Conservation (phyloP, 2,797 vertebrate species). For the Muscicapa striata region DNA sequence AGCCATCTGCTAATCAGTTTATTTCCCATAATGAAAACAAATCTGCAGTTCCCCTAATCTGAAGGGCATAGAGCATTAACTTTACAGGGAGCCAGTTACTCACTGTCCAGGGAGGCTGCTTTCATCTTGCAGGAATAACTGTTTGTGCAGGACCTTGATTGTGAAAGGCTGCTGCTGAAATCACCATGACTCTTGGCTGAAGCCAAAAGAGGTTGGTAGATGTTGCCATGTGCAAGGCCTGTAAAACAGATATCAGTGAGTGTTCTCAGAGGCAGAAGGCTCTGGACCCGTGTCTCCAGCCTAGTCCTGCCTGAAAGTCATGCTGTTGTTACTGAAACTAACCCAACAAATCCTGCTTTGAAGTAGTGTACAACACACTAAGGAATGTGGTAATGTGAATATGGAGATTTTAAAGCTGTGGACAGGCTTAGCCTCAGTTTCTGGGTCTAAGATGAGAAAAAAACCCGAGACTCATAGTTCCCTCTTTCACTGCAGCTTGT, state of each 20-base stretch:
- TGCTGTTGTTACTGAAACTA: background rate
- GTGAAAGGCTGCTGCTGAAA: background rate
- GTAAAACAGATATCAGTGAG: background rate
- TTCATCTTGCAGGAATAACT: background rate
- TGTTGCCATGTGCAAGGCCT: background rate
- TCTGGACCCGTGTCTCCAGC: background rate
- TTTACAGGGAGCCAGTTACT: conserved; percentile 6
- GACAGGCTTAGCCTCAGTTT: background rate
- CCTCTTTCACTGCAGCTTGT: background rate
- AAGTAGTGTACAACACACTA: fast-evolving
- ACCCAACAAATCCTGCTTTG: background rate
- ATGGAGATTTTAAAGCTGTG: background rate
- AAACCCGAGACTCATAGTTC: fast-evolving
- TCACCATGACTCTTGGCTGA: background rate
- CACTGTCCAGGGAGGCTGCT: background rate
- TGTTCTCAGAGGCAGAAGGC: background rate
- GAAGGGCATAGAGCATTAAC: background rate
- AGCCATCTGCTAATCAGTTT: conserved; percentile 67
- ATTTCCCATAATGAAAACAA: conserved; percentile 63
- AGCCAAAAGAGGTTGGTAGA: background rate
- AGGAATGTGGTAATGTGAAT: too few relatives aligned
- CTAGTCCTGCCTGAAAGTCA: background rate
- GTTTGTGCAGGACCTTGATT: background rate
- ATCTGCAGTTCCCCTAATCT: conserved; percentile 19
- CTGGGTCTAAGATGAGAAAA: background rate